A percentile compares a stretch with the other conserved stretches of the same genome.
Evolutionary conservation across 2,113 vertebrate genomes (phyloP).

Genomic region (Corythoichthys intestinalis): DNA sequence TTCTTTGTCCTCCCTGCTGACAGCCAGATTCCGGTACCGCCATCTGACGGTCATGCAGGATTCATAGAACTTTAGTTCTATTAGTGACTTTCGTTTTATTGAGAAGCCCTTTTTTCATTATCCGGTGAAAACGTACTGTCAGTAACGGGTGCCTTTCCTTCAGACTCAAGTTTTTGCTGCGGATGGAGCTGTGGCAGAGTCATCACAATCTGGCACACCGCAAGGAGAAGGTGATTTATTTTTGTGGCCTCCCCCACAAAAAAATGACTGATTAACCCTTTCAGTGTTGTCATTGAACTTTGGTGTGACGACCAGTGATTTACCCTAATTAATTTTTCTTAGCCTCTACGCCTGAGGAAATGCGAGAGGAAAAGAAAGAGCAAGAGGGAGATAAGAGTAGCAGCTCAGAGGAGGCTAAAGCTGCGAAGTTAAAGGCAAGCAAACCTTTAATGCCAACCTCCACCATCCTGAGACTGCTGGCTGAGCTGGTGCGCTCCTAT

Average conservation of each 20-base stretch:
- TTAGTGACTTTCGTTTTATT: background rate
- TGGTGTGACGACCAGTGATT: background rate
- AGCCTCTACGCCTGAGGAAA: slow-evolving; percentile 86
- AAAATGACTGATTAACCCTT: background rate
- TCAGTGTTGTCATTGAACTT: background rate
- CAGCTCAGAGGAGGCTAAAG: slow-evolving; percentile 78
- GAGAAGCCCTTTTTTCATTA: background rate
- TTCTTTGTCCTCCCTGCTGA: background rate
- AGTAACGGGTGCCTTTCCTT: background rate
- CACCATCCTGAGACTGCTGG: slow-evolving; percentile 87
- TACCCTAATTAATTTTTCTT: background rate
- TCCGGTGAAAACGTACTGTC: background rate
- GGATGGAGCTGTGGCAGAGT: slow-evolving; percentile 81
- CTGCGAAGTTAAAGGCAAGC: slow-evolving; percentile 85
- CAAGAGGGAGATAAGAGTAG: slow-evolving; percentile 81
- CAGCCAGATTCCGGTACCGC: no score
- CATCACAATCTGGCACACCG: slow-evolving; percentile 81
- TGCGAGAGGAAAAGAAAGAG: slow-evolving; percentile 85
- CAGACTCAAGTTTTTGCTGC: slow-evolving; percentile 89
- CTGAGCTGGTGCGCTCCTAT: slow-evolving; percentile 90
- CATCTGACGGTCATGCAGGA: no score
- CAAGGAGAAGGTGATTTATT: slow-evolving; percentile 82
- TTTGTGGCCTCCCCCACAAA: background rate
- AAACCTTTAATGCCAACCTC: slow-evolving; percentile 92
- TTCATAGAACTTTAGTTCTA: no score